Conservation (phyloP, 1,140 invertebrate genomes). For the Holcopasites calliopsidis region DNA sequence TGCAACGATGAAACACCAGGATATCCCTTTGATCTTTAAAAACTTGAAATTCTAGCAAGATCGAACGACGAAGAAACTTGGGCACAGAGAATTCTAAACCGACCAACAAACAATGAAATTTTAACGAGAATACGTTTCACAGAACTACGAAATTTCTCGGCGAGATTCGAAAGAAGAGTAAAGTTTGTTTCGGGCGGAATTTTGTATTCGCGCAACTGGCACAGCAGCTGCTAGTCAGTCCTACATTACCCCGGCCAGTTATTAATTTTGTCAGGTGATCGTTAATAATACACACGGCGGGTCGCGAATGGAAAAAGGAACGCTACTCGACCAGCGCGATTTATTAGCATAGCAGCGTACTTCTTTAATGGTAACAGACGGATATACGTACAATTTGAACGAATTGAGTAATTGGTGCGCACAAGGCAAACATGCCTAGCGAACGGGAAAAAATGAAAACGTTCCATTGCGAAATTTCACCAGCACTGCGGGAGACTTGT, state of each 20-base stretch:
- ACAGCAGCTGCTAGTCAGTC: not conserved
- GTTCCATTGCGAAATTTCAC: not conserved
- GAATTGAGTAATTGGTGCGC: not conserved
- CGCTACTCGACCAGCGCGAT: constrained; percentile 16
- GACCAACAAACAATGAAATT: too few relatives aligned
- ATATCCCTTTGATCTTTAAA: not conserved
- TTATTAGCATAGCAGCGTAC: constrained; percentile 1
- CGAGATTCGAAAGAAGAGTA: too few relatives aligned
- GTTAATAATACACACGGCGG: constrained; percentile 59
- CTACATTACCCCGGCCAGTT: constrained; percentile 24
- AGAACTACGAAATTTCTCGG: too few relatives aligned
- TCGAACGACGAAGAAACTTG: not conserved
- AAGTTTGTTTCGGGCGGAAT: too few relatives aligned
- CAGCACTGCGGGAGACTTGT: not conserved
- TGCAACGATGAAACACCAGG: too few relatives aligned
- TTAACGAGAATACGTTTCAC: not conserved
- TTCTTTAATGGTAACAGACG: constrained; percentile 6
- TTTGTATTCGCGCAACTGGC: constrained; percentile 10
- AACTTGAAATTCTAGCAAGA: too few relatives aligned
- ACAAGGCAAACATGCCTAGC: not conserved
- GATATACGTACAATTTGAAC: constrained; percentile 10
- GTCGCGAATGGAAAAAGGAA: constrained; percentile 35
- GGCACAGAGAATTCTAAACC: too few relatives aligned
- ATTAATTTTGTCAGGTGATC: constrained; percentile 70
- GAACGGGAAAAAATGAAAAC: not conserved